Evolutionary conservation across 2,888 invertebrate genomes (phyloP).

Genomic region (Caenorhabditis doughertyi): DNA sequence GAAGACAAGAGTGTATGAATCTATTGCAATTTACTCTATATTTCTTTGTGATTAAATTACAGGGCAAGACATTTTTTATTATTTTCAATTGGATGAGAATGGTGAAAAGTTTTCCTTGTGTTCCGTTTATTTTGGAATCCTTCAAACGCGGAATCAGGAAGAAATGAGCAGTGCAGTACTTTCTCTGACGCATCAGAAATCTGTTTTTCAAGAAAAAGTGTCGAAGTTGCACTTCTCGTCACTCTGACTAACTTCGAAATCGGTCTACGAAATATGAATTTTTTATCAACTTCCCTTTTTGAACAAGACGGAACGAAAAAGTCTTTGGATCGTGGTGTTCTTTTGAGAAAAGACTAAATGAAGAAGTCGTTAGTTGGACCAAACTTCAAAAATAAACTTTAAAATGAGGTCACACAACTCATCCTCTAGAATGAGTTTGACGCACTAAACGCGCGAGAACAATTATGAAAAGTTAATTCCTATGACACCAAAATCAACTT

Average conservation of each 20-base stretch:
- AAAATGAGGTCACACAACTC: slow-evolving; percentile 9
- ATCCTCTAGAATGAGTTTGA: slow-evolving; percentile 27
- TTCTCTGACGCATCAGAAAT: background rate
- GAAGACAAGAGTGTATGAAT: background rate
- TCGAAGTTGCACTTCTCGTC: slow-evolving; percentile 6
- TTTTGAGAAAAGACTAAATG: background rate
- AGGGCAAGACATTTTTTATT: too few species aligned
- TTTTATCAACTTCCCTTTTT: slow-evolving; percentile 1
- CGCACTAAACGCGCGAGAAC: slow-evolving; percentile 20
- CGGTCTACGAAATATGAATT: slow-evolving; percentile 16
- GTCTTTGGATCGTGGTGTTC: background rate
- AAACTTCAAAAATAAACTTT: slow-evolving; percentile 14
- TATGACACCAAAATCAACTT: slow-evolving; percentile 16
- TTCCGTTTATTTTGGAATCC: background rate
- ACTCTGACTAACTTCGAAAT: slow-evolving; percentile 19
- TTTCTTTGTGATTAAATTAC: too few species aligned
- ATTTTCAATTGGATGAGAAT: background rate
- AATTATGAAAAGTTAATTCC: slow-evolving; percentile 37
- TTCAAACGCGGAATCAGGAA: background rate
- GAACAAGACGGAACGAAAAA: background rate
- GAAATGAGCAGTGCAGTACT: background rate
- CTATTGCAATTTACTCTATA: background rate
- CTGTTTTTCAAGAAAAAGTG: slow-evolving; percentile 2
- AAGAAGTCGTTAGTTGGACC: slow-evolving; percentile 10
- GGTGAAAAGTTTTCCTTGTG: too few species aligned